These are phyloP conservation scores for Apocrypta bakeri DNA, from an alignment of 1,140 invertebrate species.

Conservation along the genomic window DNA sequence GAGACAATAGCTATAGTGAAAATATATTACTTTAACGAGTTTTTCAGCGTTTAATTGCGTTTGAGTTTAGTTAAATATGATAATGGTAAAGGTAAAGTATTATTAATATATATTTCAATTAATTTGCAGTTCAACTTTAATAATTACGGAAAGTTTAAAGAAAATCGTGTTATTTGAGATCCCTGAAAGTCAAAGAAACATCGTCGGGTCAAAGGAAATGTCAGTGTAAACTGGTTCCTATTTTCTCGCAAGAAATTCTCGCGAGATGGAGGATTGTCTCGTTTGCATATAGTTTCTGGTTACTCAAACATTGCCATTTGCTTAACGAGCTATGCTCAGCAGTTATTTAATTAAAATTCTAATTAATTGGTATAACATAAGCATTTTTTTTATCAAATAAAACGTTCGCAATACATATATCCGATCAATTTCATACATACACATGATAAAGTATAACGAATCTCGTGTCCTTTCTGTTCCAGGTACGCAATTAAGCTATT, in stretches of 20 bases:
- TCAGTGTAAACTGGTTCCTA: background rate
- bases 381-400: background rate
- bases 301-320: conserved; percentile 5
- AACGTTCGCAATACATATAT: too few relatives aligned
- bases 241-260: conserved; percentile 3
- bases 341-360: background rate
- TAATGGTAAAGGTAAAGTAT: too few relatives aligned
- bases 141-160: background rate
- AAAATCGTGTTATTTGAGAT: background rate
- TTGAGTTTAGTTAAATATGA: too few relatives aligned
- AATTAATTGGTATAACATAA: background rate
- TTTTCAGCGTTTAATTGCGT: too few relatives aligned
- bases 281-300: background rate
- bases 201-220: background rate
- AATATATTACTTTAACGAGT: too few relatives aligned
- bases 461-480: background rate
- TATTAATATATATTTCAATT: too few relatives aligned
- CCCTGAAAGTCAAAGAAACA: background rate
- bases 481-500: background rate
- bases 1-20: too few relatives aligned
- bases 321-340: background rate
- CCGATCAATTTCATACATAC: background rate
- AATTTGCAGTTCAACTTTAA: too few relatives aligned
- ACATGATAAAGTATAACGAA: too few relatives aligned
- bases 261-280: background rate